A percentile compares a stretch with the other conserved stretches of the same genome.
These are phyloP conservation scores for Araneus ventricosus DNA, from an alignment of 1,140 invertebrate species.

Conservation along the genomic window DNA sequence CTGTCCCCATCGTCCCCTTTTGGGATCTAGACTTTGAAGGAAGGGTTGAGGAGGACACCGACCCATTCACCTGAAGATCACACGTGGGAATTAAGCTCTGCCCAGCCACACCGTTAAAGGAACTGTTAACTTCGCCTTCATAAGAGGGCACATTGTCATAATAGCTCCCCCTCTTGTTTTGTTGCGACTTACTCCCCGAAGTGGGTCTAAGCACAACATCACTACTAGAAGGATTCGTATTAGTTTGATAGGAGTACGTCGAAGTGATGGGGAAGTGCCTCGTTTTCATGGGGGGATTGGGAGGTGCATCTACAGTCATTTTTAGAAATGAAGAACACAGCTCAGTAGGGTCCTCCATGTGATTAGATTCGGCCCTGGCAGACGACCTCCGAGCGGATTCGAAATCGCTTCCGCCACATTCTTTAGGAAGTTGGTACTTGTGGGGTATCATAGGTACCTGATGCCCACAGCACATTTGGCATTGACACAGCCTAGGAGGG, in stretches of 20 bases:
- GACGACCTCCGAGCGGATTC: conserved; percentile 28
- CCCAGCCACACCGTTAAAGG: conserved; percentile 36
- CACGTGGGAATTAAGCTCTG: conserved; percentile 73
- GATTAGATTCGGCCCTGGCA: conserved; percentile 1
- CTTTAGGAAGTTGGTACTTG: conserved; percentile 33
- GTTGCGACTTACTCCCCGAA: conserved; percentile 33
- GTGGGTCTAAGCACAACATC: conserved; percentile 42
- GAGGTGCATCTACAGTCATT: conserved; percentile 51
- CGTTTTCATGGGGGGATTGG: conserved; percentile 46
- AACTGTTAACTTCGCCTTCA: conserved; percentile 22
- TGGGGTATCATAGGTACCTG: conserved; percentile 50
- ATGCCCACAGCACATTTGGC: conserved; percentile 56
- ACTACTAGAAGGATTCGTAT: not conserved
- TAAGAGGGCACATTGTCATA: conserved; percentile 74
- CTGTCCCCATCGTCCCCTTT: not conserved
- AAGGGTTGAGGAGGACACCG: not conserved
- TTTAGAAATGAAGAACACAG: conserved; percentile 66
- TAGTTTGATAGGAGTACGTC: conserved; percentile 27
- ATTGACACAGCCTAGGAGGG: conserved; percentile 63
- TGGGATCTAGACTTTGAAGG: conserved; percentile 30
- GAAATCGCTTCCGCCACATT: conserved; percentile 18
- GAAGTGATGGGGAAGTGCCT: conserved; percentile 55
- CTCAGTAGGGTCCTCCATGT: conserved; percentile 40
- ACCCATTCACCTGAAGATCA: conserved; percentile 68
- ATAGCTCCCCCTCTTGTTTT: conserved; percentile 69